Evolutionary conservation across 2,888 invertebrate genomes (phyloP).

Genomic region (Lymantria monacha): DNA sequence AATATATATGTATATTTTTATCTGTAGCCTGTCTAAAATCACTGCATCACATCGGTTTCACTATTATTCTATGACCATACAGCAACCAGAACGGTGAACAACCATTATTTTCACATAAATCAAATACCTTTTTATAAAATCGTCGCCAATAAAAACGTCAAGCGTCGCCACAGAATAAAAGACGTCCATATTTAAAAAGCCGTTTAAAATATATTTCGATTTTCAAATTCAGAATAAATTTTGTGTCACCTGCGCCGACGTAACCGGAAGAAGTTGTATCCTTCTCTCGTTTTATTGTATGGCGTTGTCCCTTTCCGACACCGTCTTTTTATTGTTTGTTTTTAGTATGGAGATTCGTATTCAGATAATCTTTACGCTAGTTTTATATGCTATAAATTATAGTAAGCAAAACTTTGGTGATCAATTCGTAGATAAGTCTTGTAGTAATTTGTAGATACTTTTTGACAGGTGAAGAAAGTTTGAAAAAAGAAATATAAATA

Average conservation of each 20-base stretch:
- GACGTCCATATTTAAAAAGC: conserved; percentile 80
- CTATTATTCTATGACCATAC: conserved; percentile 38
- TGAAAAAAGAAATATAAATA: conserved; percentile 19
- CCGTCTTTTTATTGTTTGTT: conserved; percentile 67
- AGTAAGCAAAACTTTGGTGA: conserved; percentile 57
- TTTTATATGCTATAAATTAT: conserved; percentile 78
- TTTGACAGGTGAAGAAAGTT: conserved; percentile 67
- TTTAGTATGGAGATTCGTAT: conserved; percentile 69
- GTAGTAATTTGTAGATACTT: conserved; percentile 62
- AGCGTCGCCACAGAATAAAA: conserved; percentile 70
- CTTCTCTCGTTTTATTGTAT: conserved; percentile 42
- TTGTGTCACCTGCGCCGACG: conserved; percentile 78
- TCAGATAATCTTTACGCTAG: conserved; percentile 73
- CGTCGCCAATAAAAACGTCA: conserved; percentile 80
- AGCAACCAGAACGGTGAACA: conserved; percentile 34
- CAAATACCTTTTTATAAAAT: conserved; percentile 66
- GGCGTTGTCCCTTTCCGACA: conserved; percentile 40
- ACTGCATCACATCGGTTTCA: conserved; percentile 14
- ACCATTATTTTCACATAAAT: conserved; percentile 76
- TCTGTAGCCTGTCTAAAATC: not conserved
- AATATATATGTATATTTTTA: no score
- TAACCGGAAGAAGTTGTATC: conserved; percentile 72
- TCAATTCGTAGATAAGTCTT: conserved; percentile 56
- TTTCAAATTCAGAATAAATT: conserved; percentile 82
- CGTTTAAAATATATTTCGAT: conserved; percentile 80